Evolutionary conservation across 1,140 invertebrate species (phyloP), one percentile per base, ranked within the genome.

Genomic region (Zaprionus lachaisei): DNA sequence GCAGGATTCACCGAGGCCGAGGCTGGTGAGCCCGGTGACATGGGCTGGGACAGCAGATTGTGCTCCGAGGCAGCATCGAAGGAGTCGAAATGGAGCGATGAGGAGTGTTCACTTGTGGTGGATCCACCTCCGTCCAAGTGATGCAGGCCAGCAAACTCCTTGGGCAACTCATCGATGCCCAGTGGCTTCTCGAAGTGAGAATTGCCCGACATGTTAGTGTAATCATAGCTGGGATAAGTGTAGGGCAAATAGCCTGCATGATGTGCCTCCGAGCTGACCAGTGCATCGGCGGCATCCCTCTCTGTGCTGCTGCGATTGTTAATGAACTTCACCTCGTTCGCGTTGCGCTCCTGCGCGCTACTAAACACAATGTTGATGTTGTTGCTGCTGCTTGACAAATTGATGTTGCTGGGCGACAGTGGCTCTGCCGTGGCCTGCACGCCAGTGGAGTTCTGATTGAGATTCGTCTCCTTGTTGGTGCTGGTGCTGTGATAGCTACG

Each of bases 251-350:
- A 92, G 4, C 87, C 91, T 1, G 80, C 67, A 63, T 92, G 91
- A 56, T 92, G 91, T 2, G 79, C 79, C 55, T 92, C 85, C 9
- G 83, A 80, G 6, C 83, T 89, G 34, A 92, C 79, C 34, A 62
- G 20, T 12, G 57, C 34, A 26, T 67, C 77, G 41, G 11, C 38
- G 37, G 4, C 47, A 1, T 38, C 67, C 69, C 47, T 5, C 54
- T 68, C 4, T n/a, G 41, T 11, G 77, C 73, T 7, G 34, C 61
- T 11, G 49, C 62, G 75, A 24, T 89, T 92, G 47, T 92, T 92
- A 15, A 92, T 92, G 47, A 92, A 92, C 70, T 92, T 92, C 55
- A 92, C 92, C 75, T 92, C 92, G 34, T 92, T 92, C 60, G 87
- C 85, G 44, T 90, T 92, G 17, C 69, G 55, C 61, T 91, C 83